Base-by-base conservation (phyloP, 2,797 vertebrate genomes). In the Arctocebus calabarensis region DNA sequence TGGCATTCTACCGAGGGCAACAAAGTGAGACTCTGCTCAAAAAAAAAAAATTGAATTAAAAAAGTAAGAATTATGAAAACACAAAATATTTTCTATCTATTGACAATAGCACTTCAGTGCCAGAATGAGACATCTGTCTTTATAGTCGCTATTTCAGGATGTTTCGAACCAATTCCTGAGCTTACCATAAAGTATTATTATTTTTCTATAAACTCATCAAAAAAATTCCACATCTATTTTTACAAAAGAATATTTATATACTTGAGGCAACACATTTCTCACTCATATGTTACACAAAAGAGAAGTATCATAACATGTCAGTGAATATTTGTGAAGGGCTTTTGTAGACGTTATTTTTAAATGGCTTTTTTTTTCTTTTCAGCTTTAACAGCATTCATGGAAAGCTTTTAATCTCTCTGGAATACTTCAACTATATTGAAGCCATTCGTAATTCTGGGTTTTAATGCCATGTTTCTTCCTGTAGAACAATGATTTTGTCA, bases 391-490 rank as follows among this genome's bases (percentile, higher is more conserved):
- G 27, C 71, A 70, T 62, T 84, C 17, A 91, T 25, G 82, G 73
- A 66, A 82, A 70, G 23, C 5, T 57, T 70, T 82, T 55, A 86
- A 62, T 32, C 40, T 82, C 79, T 88, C 43, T 82, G 61, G 55
- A 91, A 77, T 77, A 57, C 10, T 93, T 88, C 40, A 88, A 52
- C 62, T 77, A 29, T 27, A 59, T 32, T 52, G 52, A 93, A 96
- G 43, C n/a, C 43, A 75, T 93, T 82, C 93, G 14, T 91, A 85
- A 91, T 71, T 93, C 93, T 94, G 74, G 14, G 20, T 91, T 95
- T 89, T 48, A 93, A 78, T 85, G 52, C 11, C 73, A 82, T 73
- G 37, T 77, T 84, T 95, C 85, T 90, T 91, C 68, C 78, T 64
- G 19, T 34, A 62, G 73, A 85, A 94, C 27, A 91, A 91, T 59